A percentile compares a stretch with the other conserved stretches of the same genome.
Evolutionary conservation across 2,113 vertebrate genomes (phyloP).

Genomic region (Capreolus pygargus): DNA sequence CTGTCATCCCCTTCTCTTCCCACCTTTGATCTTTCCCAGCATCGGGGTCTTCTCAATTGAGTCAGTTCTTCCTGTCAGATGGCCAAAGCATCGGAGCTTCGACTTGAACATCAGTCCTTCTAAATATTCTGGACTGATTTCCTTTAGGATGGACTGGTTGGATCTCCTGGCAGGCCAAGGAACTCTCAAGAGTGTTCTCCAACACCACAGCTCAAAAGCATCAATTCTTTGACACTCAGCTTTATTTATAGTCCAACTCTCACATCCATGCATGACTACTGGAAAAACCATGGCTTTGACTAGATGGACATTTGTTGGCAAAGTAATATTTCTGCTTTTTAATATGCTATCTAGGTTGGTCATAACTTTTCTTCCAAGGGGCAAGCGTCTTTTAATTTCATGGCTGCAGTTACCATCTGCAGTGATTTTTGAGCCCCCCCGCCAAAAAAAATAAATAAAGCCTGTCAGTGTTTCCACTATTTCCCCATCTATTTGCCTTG

Average conservation of each 20-base stretch:
- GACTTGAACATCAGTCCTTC: neutral
- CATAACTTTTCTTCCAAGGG: neutral
- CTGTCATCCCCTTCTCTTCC: neutral
- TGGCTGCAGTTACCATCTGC: neutral
- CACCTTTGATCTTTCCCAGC: fast-evolving
- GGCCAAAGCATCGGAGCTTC: neutral
- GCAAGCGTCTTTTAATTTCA: neutral
- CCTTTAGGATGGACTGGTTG: neutral
- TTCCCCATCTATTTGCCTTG: neutral
- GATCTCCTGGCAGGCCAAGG: neutral
- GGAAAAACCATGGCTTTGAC: neutral
- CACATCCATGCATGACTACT: neutral
- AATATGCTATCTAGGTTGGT: neutral
- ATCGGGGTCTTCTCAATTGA: neutral
- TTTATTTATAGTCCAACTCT: neutral
- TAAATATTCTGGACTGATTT: neutral
- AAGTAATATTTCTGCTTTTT: neutral
- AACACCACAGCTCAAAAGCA: neutral
- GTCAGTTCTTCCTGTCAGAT: neutral
- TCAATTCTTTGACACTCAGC: neutral
- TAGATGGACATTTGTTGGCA: neutral
- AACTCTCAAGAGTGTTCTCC: neutral
- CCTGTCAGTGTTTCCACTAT: neutral
- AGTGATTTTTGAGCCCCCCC: neutral
- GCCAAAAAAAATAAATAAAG: neutral